These are phyloP conservation scores for Craterocephalus amniculus DNA, from an alignment of 2,797 vertebrate species.

Conservation along the genomic window DNA sequence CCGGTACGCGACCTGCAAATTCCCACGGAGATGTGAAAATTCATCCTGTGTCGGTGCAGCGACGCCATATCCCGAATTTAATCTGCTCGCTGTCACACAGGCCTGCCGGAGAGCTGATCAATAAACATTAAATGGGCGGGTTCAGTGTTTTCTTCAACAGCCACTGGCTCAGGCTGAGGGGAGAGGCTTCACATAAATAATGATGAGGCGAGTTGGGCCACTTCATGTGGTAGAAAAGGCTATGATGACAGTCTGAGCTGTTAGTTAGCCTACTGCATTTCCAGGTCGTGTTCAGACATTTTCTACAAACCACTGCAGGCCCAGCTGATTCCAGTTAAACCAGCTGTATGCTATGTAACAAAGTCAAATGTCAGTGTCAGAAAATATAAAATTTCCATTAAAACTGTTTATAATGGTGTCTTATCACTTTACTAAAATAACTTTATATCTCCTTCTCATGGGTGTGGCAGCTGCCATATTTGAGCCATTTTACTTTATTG, in stretches of 20 bases:
- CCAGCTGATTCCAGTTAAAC: not conserved
- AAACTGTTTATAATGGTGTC: no score
- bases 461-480: no score
- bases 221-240: not conserved
- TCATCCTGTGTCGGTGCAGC: constrained; percentile 70
- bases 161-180: constrained; percentile 46
- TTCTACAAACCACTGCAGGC: not conserved
- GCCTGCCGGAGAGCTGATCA: constrained; percentile 68
- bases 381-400: no score
- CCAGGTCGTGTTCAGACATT: not conserved
- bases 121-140: constrained; percentile 82
- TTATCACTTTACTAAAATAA: no score
- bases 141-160: constrained; percentile 58
- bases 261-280: not conserved
- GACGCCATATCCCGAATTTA: constrained; percentile 81
- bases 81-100: constrained; percentile 72
- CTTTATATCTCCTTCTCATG: no score
- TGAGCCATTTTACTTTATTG: no score
- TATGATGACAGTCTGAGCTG: not conserved
- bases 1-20: constrained; percentile 65
- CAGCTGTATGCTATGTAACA: not conserved
- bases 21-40: constrained; percentile 74
- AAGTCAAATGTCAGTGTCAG: not conserved
- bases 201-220: constrained; percentile 3
- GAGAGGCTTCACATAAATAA: constrained; percentile 33